phyloP scores from a whole-genome alignment of 2,113 vertebrate genomes.

The Hymenochirus boettgeri region DNA sequence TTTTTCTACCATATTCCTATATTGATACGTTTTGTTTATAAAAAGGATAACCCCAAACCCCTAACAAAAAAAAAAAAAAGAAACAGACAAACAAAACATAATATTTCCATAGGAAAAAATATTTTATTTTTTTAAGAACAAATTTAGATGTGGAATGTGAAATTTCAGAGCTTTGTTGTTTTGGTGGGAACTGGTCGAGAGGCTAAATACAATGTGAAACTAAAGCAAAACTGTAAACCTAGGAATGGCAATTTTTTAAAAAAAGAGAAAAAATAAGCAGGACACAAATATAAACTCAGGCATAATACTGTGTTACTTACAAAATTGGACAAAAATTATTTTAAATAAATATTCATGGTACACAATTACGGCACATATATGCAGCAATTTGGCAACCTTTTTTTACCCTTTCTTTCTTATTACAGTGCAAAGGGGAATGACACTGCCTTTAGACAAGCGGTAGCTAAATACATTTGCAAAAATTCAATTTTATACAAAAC shows the following conservation, averaged over 20 bases:
- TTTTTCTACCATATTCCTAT: too few relatives aligned
- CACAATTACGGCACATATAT: slow-evolving; percentile 99
- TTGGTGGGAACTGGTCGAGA: slow-evolving; percentile 56
- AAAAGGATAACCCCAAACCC: too few relatives aligned
- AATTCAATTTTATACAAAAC: slow-evolving; percentile 99
- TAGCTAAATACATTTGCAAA: slow-evolving; percentile 99
- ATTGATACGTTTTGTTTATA: too few relatives aligned
- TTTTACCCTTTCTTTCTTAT: slow-evolving; percentile 83
- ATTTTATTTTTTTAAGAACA: slow-evolving; percentile 99
- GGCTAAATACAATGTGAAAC: slow-evolving; percentile 75
- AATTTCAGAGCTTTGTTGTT: slow-evolving; percentile 71
- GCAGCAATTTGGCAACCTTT: slow-evolving; percentile 98
- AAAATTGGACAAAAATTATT: slow-evolving; percentile 88
- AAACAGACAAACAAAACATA: too few relatives aligned
- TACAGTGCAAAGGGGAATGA: slow-evolving; percentile 95
- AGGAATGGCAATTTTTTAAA: slow-evolving; percentile 73
- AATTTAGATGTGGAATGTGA: slow-evolving; percentile 97
- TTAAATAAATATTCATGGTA: slow-evolving; percentile 99
- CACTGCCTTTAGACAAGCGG: slow-evolving; percentile 90
- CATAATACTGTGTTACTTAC: slow-evolving; percentile 98
- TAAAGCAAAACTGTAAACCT: slow-evolving; percentile 74
- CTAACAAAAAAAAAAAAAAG: too few relatives aligned
- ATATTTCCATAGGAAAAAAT: slow-evolving; percentile 98
- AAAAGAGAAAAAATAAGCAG: slow-evolving; percentile 70
- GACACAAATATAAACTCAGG: slow-evolving; percentile 87